phyloP scores from a whole-genome alignment of 2,888 invertebrate genomes.

The Odontocerum albicorne region DNA sequence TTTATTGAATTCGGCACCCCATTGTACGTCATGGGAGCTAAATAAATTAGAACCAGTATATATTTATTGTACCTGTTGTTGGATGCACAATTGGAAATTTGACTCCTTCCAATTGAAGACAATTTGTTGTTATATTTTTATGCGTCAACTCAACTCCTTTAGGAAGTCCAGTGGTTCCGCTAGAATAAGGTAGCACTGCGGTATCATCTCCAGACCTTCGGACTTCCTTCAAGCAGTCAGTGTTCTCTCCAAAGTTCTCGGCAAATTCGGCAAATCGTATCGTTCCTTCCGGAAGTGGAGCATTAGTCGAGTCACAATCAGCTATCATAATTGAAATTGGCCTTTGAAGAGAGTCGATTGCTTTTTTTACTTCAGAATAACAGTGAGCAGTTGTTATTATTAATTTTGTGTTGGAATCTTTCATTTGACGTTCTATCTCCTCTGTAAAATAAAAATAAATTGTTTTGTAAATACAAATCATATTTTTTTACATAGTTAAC shows the following conservation, averaged over 20 bases:
- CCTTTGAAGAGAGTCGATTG: conserved; percentile 53
- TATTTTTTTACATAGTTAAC: too few species aligned
- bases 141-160: conserved; percentile 75
- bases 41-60: too few species aligned
- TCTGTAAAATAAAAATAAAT: too few species aligned
- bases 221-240: conserved; percentile 53
- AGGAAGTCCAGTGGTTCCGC: conserved; percentile 83
- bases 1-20: too few species aligned
- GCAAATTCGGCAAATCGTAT: conserved; percentile 65
- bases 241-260: conserved; percentile 58
- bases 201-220: conserved; percentile 58
- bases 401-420: conserved; percentile 61
- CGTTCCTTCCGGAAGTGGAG: conserved; percentile 55
- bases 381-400: conserved; percentile 62
- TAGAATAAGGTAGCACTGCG: conserved; percentile 78
- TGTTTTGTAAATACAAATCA: too few species aligned
- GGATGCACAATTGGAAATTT: conserved; percentile 43
- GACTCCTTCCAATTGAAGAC: conserved; percentile 48
- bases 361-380: conserved; percentile 51
- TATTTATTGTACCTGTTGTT: conserved; percentile 55
- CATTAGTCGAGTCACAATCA: conserved; percentile 49
- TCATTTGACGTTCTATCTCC: conserved; percentile 69
- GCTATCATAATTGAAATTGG: conserved; percentile 59
- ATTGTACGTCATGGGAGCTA: too few species aligned
- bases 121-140: conserved; percentile 58